Base-by-base conservation (phyloP, 2,888 invertebrate species). In the Philopedon plagiatum region DNA sequence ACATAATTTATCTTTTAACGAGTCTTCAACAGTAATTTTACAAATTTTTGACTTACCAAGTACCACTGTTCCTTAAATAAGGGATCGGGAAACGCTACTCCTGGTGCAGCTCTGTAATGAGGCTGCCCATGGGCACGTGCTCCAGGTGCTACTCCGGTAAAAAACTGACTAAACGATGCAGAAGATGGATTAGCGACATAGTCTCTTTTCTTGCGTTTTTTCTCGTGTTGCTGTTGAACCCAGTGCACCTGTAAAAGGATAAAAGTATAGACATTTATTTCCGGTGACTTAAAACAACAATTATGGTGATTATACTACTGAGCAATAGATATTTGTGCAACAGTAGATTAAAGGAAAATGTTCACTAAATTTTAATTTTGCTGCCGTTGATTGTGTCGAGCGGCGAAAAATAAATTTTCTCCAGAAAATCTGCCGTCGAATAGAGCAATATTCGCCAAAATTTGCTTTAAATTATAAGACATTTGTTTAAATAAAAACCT, bases 1-100 rank as follows among this genome's bases (percentile, higher is more conserved):
- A 2, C n/a, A 34, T 1, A 1, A 34, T 11, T 32, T n/a, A 34
- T 5, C n/a, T 37, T n/a, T 37, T 8, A 37, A n/a, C n/a, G 37
- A 37, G n/a, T 1, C 1, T n/a, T 26, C 7, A 26, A 26, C 4
- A 5, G 3, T 26, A 26, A 34, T 34, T 34, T 34, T 34, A 41
- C 15, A 41, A 23, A n/a, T 13, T 13, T n/a, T 49, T 41, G 83
- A 92, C 97, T 92, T 87, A 98, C 98, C 93, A 98, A 87, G 84
- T 99, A 99, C 98, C 98, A 98, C 88, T 98, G 96, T 85, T 97
- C 95, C 83, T 94, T 93, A 89, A 93, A 98, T 79, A 97, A 89
- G 11, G 97, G 97, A 87, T 97, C 97, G 11, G 95, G 92, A 86
- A 97, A 97, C 78, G 91, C 87, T 81, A 71, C 64, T 8, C 78